These are phyloP conservation scores for Cheilosia urbana DNA, from an alignment of 2,888 invertebrate genomes.

Conservation along the genomic window DNA sequence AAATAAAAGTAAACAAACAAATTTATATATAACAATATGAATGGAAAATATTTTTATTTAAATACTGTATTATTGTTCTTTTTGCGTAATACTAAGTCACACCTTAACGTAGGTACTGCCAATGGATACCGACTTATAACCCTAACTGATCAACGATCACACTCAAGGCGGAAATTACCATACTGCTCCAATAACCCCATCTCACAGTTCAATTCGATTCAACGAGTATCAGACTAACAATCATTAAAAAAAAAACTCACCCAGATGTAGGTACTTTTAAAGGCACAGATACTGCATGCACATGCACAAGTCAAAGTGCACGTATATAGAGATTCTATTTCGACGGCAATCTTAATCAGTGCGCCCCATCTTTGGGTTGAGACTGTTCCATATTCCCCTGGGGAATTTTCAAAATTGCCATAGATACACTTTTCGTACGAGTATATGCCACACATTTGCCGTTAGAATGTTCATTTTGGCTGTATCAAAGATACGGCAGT, in stretches of 20 bases:
- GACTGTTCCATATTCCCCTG: slow-evolving; percentile 32
- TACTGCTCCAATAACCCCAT: slow-evolving; percentile 39
- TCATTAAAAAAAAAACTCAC: slow-evolving; percentile 49
- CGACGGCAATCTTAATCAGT: slow-evolving; percentile 44
- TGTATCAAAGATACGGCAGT: slow-evolving; percentile 5
- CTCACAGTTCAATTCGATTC: slow-evolving; percentile 26
- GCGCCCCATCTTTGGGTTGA: slow-evolving; percentile 54
- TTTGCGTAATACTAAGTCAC: slow-evolving; percentile 29
- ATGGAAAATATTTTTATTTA: background rate
- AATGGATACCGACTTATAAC: background rate
- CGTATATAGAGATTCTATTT: slow-evolving; percentile 35
- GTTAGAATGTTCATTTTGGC: slow-evolving; percentile 63
- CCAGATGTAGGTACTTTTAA: slow-evolving; percentile 54
- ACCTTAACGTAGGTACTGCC: background rate
- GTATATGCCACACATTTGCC: slow-evolving; percentile 42
- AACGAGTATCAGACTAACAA: slow-evolving; percentile 21
- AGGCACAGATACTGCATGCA: slow-evolving; percentile 38
- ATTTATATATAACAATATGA: slow-evolving; percentile 5
- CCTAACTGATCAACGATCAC: background rate
- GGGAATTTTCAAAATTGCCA: slow-evolving; percentile 54
- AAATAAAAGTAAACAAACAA: slow-evolving; percentile 28
- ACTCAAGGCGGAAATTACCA: background rate
- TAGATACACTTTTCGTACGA: slow-evolving; percentile 27
- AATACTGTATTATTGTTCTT: background rate
- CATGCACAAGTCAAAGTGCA: slow-evolving; percentile 41